Base-by-base conservation (phyloP, 2,888 invertebrate genomes). In the Galeruca laticollis region DNA sequence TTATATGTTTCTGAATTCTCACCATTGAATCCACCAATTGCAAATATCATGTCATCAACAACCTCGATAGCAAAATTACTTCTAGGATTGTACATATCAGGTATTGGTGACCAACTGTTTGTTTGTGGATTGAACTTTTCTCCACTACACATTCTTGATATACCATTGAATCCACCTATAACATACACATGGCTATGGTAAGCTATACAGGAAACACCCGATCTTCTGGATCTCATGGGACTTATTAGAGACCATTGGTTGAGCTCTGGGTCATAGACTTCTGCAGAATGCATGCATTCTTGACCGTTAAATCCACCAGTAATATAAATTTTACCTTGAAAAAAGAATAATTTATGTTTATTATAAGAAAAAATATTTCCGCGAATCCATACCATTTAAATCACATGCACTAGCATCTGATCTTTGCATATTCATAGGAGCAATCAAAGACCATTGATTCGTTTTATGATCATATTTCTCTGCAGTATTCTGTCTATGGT, bases 21-120 rank as follows among this genome's bases (percentile, higher is more conserved):
- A 80, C 80, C 97, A 84, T 97, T 96, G 84, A 96, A 98, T 10
- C 97, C 98, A 0, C 97, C 97, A 76, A 97, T 95, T 1, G 94
- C 95, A 83, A 96, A 96, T 69, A 97, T 93, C 94, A 94, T 94
- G 82, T 97, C 97, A 82, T 97, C 97, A 69, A 97, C 95, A 1
- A 96, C 94, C 81, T 94, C 95, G 20, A 96, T 92, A 26, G 96
- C 97, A 83, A 97, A 97, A 86, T 98, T 98, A 83, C 96, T 96
- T 37, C 97, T 88, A 0, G 95, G 94, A 81, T 94, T 93, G 86
- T 93, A 93, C 97, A 97, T 97, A 84, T 94, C 93, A 0, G 93
- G 92, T 54, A 96, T 93, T 0, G 90, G 89, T 0, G 91, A 88
- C 97, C 97, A 97, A 0, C 89, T 89, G 84, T 94, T 93, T 0